Conservation (phyloP, 2,797 vertebrate genomes). For the Alcedo atthis region DNA sequence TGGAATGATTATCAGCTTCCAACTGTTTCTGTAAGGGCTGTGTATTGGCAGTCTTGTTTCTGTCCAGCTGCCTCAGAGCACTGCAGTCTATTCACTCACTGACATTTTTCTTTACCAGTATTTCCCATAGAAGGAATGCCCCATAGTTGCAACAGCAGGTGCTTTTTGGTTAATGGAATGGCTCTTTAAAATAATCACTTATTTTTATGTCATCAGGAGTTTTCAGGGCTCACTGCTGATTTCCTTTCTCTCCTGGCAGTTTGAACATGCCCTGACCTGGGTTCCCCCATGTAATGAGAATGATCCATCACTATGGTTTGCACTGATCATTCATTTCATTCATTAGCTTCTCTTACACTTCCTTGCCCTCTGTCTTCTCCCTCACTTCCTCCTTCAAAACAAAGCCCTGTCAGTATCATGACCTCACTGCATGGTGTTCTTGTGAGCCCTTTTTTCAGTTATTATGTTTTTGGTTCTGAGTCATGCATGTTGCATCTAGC, state of each 20-base stretch:
- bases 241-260: slow-evolving; percentile 64
- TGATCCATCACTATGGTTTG: slow-evolving; percentile 60
- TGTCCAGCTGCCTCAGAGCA: neutral
- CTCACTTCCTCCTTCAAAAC: neutral
- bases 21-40: neutral
- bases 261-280: slow-evolving; percentile 53
- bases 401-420: neutral
- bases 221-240: slow-evolving; percentile 29
- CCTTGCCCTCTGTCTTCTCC: neutral
- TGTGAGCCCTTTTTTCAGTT: neutral
- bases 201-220: neutral
- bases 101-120: neutral
- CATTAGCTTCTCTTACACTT: slow-evolving; percentile 33
- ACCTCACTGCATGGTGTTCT: slow-evolving; percentile 61
- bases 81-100: neutral
- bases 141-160: neutral
- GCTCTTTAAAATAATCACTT: neutral
- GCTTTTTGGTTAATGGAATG: neutral
- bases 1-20: neutral
- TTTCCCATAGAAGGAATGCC: neutral
- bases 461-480: neutral
- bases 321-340: slow-evolving; percentile 44
- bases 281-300: slow-evolving; percentile 52
- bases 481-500: slow-evolving; percentile 34
- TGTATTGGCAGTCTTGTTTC: neutral